Conservation (phyloP, 1,140 invertebrate genomes). For the Penaeus vannamei region DNA sequence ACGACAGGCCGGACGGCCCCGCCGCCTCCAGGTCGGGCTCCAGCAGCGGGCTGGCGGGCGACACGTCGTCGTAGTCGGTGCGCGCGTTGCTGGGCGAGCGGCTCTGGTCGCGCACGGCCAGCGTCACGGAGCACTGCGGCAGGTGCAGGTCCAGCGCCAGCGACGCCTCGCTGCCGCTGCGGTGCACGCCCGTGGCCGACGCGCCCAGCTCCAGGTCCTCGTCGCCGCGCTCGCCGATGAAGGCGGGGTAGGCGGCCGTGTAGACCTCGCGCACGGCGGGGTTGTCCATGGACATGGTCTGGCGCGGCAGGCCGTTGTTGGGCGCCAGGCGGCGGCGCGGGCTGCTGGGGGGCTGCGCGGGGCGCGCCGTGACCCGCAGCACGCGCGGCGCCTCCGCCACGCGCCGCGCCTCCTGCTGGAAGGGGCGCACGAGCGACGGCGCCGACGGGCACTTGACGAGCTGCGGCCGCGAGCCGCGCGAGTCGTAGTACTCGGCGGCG, state of each 20-base stretch:
- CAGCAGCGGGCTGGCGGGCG: conserved; percentile 38
- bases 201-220: conserved; percentile 65
- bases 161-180: conserved; percentile 57
- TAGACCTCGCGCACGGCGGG: conserved; percentile 69
- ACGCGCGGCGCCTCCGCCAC: conserved; percentile 69
- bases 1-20: conserved; percentile 36
- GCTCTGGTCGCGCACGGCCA: conserved; percentile 67
- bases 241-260: conserved; percentile 68
- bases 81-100: conserved; percentile 67
- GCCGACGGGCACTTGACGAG: conserved; percentile 77
- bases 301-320: conserved; percentile 74
- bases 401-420: conserved; percentile 60
- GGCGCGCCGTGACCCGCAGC: conserved; percentile 51
- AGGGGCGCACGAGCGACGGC: conserved; percentile 71
- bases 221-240: conserved; percentile 63
- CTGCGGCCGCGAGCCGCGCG: conserved; percentile 70
- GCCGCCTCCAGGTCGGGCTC: conserved; percentile 30
- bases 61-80: conserved; percentile 47
- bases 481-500: conserved; percentile 69
- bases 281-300: conserved; percentile 80
- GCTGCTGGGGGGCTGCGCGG: conserved; percentile 41
- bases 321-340: conserved; percentile 40
- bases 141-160: conserved; percentile 65
- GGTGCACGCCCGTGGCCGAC: conserved; percentile 66
- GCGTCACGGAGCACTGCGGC: conserved; percentile 58